These are phyloP conservation scores for Anabacerthia variegaticeps DNA, from an alignment of 2,797 vertebrate species.

Conservation along the genomic window DNA sequence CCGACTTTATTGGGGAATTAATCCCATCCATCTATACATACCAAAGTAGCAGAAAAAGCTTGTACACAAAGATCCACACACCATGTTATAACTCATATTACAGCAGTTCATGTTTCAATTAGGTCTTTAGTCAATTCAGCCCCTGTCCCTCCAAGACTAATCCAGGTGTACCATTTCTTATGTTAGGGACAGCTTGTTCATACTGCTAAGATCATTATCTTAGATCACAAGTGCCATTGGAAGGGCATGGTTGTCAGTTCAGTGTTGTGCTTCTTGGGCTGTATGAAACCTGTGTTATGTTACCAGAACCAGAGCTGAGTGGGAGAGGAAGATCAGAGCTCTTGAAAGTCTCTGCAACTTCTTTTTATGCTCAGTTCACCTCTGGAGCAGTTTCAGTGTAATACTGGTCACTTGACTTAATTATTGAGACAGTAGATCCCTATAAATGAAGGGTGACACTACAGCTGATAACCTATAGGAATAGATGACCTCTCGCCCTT, in stretches of 20 bases:
- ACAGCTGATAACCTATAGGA: not conserved
- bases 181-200: not conserved
- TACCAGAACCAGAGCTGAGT: not conserved
- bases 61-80: not conserved
- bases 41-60: not conserved
- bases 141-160: not conserved
- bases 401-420: not conserved
- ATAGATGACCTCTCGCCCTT: not conserved
- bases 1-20: not conserved
- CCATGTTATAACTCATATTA: not conserved
- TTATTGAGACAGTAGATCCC: not conserved
- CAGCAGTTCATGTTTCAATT: not conserved
- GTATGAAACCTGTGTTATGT: not conserved
- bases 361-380: not conserved
- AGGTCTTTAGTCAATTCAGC: not conserved
- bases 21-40: not conserved
- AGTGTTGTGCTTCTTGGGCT: not conserved
- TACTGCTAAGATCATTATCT: not conserved
- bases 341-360: not conserved
- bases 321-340: not conserved
- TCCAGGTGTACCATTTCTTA: not conserved
- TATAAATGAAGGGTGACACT: not conserved
- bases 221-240: not conserved
- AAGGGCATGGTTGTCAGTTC: not conserved
- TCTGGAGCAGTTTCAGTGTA: not conserved